Evolutionary conservation across 2,113 vertebrate genomes (phyloP).

Genomic region (Anas platyrhynchos): DNA sequence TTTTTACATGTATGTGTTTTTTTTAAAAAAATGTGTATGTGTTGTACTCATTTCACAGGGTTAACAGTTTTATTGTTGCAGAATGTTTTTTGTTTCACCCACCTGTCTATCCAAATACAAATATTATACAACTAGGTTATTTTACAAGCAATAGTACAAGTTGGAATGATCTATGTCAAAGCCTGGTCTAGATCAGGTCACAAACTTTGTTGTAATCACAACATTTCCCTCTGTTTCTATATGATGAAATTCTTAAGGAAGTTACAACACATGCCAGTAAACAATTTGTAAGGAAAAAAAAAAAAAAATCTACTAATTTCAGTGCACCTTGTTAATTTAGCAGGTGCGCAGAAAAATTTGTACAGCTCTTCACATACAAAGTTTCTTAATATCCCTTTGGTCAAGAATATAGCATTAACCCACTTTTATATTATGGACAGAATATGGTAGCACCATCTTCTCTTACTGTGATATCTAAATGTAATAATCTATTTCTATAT

Average conservation of each 20-base stretch:
- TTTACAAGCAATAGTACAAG: not conserved
- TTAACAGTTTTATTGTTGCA: not conserved
- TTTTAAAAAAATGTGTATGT: too few relatives aligned
- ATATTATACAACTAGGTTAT: not conserved
- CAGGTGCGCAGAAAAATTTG: not conserved
- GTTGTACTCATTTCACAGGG: not conserved
- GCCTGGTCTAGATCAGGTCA: not conserved
- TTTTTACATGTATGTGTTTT: too few relatives aligned
- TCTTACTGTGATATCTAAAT: not conserved
- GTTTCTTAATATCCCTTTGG: not conserved
- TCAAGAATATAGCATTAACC: not conserved
- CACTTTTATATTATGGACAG: not conserved
- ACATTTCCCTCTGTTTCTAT: not conserved
- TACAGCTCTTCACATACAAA: not conserved
- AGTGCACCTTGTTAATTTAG: not conserved
- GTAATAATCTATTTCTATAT: not conserved
- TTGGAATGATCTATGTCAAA: not conserved
- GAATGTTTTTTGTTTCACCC: not conserved
- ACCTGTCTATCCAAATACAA: not conserved
- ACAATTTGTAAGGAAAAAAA: constrained; percentile 21
- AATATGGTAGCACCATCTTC: not conserved
- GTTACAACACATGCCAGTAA: not conserved
- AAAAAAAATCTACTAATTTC: not conserved
- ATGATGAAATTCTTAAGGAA: not conserved
- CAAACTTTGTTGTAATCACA: not conserved